Evolutionary conservation across 2,888 invertebrate species (phyloP).

Genomic region (Dolichopus griseipennis): DNA sequence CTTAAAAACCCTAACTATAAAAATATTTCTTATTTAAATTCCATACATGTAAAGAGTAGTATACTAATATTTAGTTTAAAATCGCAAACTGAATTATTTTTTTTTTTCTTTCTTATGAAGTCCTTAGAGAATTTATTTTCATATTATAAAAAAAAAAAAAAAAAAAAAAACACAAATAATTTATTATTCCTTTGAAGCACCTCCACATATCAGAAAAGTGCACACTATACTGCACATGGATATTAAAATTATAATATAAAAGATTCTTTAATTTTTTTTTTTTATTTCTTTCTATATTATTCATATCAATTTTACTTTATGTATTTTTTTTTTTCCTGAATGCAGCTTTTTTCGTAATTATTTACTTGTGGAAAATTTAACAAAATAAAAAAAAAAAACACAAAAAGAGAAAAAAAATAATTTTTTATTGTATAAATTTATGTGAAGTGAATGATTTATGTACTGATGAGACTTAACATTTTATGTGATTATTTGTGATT

Average conservation of each 20-base stretch:
- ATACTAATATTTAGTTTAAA: too few relatives aligned
- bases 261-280: neutral
- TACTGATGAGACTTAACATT: neutral
- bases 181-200: neutral
- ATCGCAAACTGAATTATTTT: too few relatives aligned
- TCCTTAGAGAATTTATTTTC: neutral
- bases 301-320: neutral
- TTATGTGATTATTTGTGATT: neutral
- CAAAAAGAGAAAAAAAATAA: too few relatives aligned
- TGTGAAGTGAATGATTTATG: neutral
- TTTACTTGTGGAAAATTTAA: neutral
- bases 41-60: too few relatives aligned
- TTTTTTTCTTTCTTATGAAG: neutral
- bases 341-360: neutral
- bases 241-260: neutral
- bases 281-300: neutral
- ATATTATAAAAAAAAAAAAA: neutral
- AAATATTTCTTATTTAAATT: too few relatives aligned
- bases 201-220: neutral
- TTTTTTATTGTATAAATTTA: neutral
- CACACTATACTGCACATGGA: neutral
- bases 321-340: neutral
- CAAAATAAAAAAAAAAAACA: too few relatives aligned
- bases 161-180: neutral
- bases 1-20: too few relatives aligned